These are phyloP conservation scores for Bimastos eiseni DNA, from an alignment of 2,888 invertebrate species.

Conservation along the genomic window DNA sequence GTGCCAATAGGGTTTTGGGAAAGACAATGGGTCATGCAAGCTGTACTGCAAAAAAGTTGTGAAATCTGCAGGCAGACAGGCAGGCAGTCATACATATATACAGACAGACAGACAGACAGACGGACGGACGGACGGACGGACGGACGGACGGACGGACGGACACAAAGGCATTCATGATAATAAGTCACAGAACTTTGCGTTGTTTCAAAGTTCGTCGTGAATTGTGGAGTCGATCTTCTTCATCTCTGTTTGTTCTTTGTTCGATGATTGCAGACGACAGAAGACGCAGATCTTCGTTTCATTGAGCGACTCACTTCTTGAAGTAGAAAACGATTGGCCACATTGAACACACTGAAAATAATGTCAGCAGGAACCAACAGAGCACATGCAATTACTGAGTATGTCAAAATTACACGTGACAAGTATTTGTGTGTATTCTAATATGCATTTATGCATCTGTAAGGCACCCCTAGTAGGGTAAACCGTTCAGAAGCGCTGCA, in stretches of 20 bases:
- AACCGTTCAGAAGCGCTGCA: no score
- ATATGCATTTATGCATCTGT: no score
- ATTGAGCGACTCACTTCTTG: background rate
- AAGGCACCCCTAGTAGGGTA: no score
- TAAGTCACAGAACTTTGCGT: background rate
- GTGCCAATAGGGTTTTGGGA: background rate
- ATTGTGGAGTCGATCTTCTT: background rate
- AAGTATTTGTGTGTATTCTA: no score
- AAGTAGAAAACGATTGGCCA: background rate
- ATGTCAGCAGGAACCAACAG: background rate
- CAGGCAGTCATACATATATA: no score
- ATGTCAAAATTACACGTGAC: background rate
- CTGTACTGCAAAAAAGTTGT: background rate
- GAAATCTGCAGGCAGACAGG: background rate
- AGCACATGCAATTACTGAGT: background rate
- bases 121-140: background rate
- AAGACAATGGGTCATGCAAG: background rate
- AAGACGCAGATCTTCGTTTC: background rate
- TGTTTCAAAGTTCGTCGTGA: background rate
- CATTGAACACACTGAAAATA: slow-evolving; percentile 15
- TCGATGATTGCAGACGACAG: background rate
- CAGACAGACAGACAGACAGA: background rate
- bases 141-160: background rate
- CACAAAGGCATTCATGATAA: background rate
- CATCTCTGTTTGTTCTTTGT: background rate